A percentile compares a stretch with the other conserved stretches of the same genome.
Evolutionary conservation across 2,797 vertebrate genomes (phyloP).

Genomic region (Oreortyx pictus): DNA sequence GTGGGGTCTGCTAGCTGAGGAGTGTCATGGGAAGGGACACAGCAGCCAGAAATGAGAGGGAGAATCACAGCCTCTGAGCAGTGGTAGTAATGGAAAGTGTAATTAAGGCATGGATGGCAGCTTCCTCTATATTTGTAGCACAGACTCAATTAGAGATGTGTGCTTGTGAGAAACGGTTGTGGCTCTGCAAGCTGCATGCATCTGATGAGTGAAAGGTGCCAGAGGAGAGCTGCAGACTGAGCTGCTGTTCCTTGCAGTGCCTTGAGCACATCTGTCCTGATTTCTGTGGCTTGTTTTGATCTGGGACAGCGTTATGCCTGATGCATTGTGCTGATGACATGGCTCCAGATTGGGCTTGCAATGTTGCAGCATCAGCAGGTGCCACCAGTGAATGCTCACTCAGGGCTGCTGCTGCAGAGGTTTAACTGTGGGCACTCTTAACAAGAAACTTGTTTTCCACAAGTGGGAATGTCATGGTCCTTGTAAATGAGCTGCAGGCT

Average conservation of each 20-base stretch:
- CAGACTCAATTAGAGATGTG: neutral
- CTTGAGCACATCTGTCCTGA: rapidly evolving
- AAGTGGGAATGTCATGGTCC: neutral
- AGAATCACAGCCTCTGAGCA: neutral
- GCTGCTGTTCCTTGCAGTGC: rapidly evolving
- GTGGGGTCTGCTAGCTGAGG: neutral
- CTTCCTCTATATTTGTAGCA: neutral
- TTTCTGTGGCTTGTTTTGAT: neutral
- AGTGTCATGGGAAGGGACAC: neutral
- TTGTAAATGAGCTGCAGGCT: neutral
- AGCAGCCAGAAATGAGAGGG: neutral
- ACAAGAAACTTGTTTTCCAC: neutral
- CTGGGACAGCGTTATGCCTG: neutral
- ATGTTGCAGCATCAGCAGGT: neutral
- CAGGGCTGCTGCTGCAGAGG: neutral
- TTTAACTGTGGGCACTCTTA: neutral
- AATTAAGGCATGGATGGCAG: neutral
- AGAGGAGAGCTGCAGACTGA: neutral
- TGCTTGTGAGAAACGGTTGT: neutral
- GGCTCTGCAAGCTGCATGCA: rapidly evolving
- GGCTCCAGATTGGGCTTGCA: no score
- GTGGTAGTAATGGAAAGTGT: neutral
- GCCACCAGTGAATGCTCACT: rapidly evolving
- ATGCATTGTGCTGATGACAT: neutral
- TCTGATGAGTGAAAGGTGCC: neutral